Evolutionary conservation across 1,140 invertebrate genomes (phyloP), one percentile per base, ranked within the genome.

Genomic region (Anoplophora glabripennis): DNA sequence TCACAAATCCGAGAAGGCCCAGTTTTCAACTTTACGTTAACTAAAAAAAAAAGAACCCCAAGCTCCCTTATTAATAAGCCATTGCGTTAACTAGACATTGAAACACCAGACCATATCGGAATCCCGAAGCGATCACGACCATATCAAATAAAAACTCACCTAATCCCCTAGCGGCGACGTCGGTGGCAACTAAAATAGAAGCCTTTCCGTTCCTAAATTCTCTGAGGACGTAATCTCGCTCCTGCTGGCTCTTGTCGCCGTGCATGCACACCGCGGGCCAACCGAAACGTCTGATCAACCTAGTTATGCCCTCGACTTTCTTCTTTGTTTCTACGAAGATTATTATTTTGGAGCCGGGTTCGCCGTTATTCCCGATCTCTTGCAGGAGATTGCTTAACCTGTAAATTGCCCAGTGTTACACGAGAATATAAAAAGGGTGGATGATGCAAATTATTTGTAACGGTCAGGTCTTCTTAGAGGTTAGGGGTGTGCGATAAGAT

Each of bases 241-340:
- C 94, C 75, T 89, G 89, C 75, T 98, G 96, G 45, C 92, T 92
- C 79, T 98, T 98, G 75, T 98, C 94, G 59, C 95, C 95, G 75
- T 98, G 95, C 84, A 98, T 98, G 76, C 91, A 88, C 70, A 94
- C 86, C 49, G 92, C 87, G 63, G 90, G 84, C 90, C 91, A 92
- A 1, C 94, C 94, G 76, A 91, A 92, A 61, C 89, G 83, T 71
- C 92, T 86, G 76, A 98, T 94, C 73, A 85, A 86, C 68, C 89
- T 84, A n/a, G 92, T 92, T n/a, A 98, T 86, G 67, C 93, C 92
- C 80, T 98, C 96, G 37, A 96, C 94, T 79, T 94, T 96, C 67
- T 92, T 86, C 71, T 98, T 99, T 0, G 96, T 99, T 78, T 98
- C 94, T 61, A 92, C 92, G 80, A 98, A 98, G 69, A 98, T 94